Base-by-base conservation (phyloP, 2,888 invertebrate genomes). In the Ornithoptera alexandrae region DNA sequence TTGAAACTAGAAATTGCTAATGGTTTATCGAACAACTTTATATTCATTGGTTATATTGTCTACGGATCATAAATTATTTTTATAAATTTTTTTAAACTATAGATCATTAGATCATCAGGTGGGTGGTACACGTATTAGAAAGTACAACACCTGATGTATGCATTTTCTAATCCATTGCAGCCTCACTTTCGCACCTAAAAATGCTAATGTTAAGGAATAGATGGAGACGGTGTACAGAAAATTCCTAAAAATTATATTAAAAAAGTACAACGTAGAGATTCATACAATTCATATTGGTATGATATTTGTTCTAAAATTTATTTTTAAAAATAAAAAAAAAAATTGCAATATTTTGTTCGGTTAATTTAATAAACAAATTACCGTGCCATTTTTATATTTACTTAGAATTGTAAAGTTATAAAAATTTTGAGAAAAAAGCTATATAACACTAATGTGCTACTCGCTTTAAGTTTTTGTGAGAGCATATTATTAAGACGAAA, bases 201-300 rank as follows among this genome's bases (percentile, higher is more conserved):
- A 67, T 67, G 67, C 62, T 62, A 62, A 67, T 46, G 46, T 46
- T 46, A 64, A 64, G 50, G 20, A 64, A 56, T 64, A 53, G 56
- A 7, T 46, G 7, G 50, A 50, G 53, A 62, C 50, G 15, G 20
- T 63, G 24, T 53, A 63, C 22, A 50, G 62, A 63, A 39, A 53
- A 50, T 24, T 1, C 20, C 15, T 12, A 46, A 15, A 4, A 46
- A 46, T 15, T 15, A 46, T 12, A 0, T 46, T 46, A 46, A 46
- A 42, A 10, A 42, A 2, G 8, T 10, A 42, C 2, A 42, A 10
- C 7, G 42, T 42, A 2, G 42, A 42, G 10, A 42, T 12, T 8
- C 7, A 42, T 42, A 7, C 12, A 42, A 0, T 42, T 42, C 12
- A 42, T 8, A 12, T 42, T 42, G 12, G 7, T 2, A 6, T 12